phyloP scores from a whole-genome alignment of 2,888 invertebrate genomes.

The Eudasyphora cyanicolor region DNA sequence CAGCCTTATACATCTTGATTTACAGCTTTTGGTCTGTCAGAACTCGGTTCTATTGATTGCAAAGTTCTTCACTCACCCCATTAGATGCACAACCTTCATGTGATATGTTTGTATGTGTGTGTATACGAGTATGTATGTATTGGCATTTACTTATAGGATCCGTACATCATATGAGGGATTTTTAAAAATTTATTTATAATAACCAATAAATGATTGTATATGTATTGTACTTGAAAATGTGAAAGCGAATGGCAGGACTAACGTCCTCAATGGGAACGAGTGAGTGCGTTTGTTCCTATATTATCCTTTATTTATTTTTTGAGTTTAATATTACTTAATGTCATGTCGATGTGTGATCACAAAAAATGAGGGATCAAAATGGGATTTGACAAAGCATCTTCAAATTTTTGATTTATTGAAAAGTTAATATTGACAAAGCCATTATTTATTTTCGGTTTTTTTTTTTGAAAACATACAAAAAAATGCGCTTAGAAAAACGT shows the following conservation, averaged over 20 bases:
- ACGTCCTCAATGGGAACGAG: too few species aligned
- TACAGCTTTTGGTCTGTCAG: not conserved
- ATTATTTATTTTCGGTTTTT: too few species aligned
- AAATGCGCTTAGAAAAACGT: too few species aligned
- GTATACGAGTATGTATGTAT: not conserved
- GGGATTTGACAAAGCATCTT: conserved; percentile 75
- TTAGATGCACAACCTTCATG: too few species aligned
- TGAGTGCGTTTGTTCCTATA: too few species aligned
- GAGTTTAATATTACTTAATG: conserved; percentile 65
- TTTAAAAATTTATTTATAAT: not conserved
- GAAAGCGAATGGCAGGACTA: not conserved
- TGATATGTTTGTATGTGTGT: not conserved
- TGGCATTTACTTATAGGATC: not conserved
- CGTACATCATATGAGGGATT: not conserved
- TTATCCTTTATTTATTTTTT: not conserved
- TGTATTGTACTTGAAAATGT: not conserved
- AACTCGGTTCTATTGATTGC: not conserved
- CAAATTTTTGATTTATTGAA: conserved; percentile 75
- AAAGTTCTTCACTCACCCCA: not conserved
- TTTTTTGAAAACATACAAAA: too few species aligned
- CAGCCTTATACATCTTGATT: not conserved
- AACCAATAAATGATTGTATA: not conserved
- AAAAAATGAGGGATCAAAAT: conserved; percentile 76
- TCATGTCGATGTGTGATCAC: conserved; percentile 74
- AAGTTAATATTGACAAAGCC: not conserved